phyloP scores from a whole-genome alignment of 1,140 invertebrate species.

The Bombus difficillimus region DNA sequence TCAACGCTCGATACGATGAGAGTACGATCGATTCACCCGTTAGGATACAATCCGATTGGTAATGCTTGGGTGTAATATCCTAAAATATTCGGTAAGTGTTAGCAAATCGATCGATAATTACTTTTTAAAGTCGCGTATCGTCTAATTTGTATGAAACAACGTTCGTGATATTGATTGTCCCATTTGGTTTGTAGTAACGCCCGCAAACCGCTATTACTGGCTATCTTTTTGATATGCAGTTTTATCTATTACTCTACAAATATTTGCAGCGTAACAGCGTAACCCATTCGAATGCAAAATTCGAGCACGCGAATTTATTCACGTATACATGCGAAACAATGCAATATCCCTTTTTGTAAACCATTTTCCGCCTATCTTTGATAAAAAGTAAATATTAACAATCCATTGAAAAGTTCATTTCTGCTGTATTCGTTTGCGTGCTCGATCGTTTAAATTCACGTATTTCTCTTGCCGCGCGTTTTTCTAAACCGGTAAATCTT shows the following conservation, averaged over 20 bases:
- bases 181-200: slow-evolving; percentile 22
- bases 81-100: not conserved
- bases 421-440: not conserved
- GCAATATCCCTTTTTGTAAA: not conserved
- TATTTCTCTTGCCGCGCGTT: no score
- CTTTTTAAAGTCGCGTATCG: not conserved
- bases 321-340: not conserved
- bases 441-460: not conserved
- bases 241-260: not conserved
- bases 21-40: not conserved
- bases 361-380: no score
- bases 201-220: not conserved
- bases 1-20: not conserved
- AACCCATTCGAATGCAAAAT: not conserved
- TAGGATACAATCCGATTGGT: not conserved
- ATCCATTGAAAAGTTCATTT: no score
- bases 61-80: not conserved
- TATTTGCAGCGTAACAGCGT: not conserved
- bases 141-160: slow-evolving; percentile 25
- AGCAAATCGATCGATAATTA: slow-evolving; percentile 19
- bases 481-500: not conserved
- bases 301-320: not conserved
- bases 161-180: slow-evolving; percentile 54
- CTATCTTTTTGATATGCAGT: not conserved
- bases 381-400: not conserved